Evolutionary conservation across 2,113 vertebrate genomes (phyloP).

Genomic region (Spilogale gracilis): DNA sequence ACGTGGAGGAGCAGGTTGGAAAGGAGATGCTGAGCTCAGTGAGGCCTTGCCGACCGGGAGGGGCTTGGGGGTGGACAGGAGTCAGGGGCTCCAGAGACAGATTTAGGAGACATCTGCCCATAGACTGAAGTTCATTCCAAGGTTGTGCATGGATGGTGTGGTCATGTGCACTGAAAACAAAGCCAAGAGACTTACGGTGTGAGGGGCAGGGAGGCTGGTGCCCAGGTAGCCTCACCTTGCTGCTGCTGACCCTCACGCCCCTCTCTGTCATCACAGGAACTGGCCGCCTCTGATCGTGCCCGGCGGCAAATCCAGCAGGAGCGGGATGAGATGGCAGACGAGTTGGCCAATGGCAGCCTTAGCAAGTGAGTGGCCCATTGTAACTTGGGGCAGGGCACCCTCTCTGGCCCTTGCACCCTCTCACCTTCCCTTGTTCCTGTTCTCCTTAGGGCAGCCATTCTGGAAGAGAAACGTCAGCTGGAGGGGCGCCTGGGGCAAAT

Average conservation of each 20-base stretch:
- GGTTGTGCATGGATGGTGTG: background rate
- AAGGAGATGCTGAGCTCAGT: background rate
- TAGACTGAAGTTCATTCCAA: background rate
- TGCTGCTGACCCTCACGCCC: background rate
- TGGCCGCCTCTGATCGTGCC: slow-evolving; percentile 91
- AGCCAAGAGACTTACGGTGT: background rate
- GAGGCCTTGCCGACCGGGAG: background rate
- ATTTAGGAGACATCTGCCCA: background rate
- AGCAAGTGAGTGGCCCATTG: slow-evolving; percentile 89
- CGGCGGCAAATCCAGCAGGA: slow-evolving; percentile 94
- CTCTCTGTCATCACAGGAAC: slow-evolving; percentile 85
- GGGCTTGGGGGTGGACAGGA: background rate
- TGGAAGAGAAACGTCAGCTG: slow-evolving; percentile 93
- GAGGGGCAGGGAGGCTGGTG: background rate
- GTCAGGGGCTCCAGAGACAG: background rate
- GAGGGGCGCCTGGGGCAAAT: slow-evolving; percentile 91
- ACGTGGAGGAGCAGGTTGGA: background rate
- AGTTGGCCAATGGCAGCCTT: slow-evolving; percentile 91
- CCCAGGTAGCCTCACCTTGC: fast-evolving
- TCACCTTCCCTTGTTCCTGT: fast-evolving
- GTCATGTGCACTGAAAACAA: too few relatives aligned
- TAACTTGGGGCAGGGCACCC: fast-evolving
- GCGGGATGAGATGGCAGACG: slow-evolving; percentile 93
- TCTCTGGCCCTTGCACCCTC: background rate
- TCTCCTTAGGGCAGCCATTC: slow-evolving; percentile 86